Evolutionary conservation across 2,888 invertebrate species (phyloP).

Genomic region (Hesperia comma): DNA sequence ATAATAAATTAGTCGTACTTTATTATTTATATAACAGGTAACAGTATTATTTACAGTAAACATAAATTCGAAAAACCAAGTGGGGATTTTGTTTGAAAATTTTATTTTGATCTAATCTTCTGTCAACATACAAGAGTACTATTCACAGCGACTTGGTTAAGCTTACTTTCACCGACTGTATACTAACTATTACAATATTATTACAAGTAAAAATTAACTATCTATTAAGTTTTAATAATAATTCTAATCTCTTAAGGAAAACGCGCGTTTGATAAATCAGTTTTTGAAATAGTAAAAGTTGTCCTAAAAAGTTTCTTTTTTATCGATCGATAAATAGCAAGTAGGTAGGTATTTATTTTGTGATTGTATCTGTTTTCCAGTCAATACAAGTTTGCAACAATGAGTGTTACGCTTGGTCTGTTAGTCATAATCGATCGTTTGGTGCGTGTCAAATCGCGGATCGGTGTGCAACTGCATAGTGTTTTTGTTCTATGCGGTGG

Average conservation of each 20-base stretch:
- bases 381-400: conserved; percentile 31
- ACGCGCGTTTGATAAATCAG: conserved; percentile 17
- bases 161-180: background rate
- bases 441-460: conserved; percentile 41
- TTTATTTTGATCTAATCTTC: background rate
- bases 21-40: no score
- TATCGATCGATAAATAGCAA: conserved; percentile 17
- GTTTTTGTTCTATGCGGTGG: conserved; percentile 61
- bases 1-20: background rate
- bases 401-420: conserved; percentile 34
- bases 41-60: background rate
- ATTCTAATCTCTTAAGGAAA: conserved; percentile 5
- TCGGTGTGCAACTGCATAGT: conserved; percentile 55
- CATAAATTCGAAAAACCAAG: background rate
- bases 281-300: conserved; percentile 34
- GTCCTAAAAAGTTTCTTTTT: conserved; percentile 28
- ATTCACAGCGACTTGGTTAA: background rate
- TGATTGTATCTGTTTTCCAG: conserved; percentile 28
- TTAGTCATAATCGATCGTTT: conserved; percentile 33
- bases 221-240: conserved; percentile 5
- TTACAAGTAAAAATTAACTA: conserved; percentile 2
- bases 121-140: background rate
- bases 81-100: no score
- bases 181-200: background rate
- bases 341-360: conserved; percentile 26